phyloP scores from a whole-genome alignment of 2,888 invertebrate genomes.

The Parnassius glacialis region DNA sequence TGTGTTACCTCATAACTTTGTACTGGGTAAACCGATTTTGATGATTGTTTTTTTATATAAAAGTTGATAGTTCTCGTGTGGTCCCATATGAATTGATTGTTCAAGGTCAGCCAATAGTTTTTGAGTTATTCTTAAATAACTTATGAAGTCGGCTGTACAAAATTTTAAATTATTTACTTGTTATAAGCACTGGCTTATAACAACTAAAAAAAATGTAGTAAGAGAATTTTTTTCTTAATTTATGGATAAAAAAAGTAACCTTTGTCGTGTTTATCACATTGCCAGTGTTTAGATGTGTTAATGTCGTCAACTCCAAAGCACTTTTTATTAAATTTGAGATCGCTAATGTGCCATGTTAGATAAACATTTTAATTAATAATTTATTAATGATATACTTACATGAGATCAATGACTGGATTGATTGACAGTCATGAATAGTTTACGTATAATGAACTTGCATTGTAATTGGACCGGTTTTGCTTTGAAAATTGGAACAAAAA shows the following conservation, averaged over 20 bases:
- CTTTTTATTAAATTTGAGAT: not conserved
- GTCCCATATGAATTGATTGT: no score
- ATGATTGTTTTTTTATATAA: no score
- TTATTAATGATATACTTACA: conserved; percentile 25
- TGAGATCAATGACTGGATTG: conserved; percentile 51
- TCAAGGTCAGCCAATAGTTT: no score
- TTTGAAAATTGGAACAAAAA: conserved; percentile 32
- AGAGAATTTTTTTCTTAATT: not conserved
- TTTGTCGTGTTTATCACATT: not conserved
- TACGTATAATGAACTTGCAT: conserved; percentile 50
- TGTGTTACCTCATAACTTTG: no score
- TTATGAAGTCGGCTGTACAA: no score
- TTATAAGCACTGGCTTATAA: no score
- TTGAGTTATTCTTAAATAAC: no score
- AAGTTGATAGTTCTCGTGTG: no score
- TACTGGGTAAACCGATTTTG: no score
- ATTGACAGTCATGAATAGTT: conserved; percentile 49
- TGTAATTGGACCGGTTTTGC: conserved; percentile 35
- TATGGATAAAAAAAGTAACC: conserved; percentile 20
- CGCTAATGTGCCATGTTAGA: conserved; percentile 3
- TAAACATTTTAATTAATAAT: conserved; percentile 18
- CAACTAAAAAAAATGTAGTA: no score
- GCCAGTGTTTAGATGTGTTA: not conserved
- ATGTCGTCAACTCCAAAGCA: conserved; percentile 15
- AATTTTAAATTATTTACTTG: no score